These are phyloP conservation scores for Bettongia penicillata DNA, from an alignment of 2,113 vertebrate genomes.

Conservation along the genomic window DNA sequence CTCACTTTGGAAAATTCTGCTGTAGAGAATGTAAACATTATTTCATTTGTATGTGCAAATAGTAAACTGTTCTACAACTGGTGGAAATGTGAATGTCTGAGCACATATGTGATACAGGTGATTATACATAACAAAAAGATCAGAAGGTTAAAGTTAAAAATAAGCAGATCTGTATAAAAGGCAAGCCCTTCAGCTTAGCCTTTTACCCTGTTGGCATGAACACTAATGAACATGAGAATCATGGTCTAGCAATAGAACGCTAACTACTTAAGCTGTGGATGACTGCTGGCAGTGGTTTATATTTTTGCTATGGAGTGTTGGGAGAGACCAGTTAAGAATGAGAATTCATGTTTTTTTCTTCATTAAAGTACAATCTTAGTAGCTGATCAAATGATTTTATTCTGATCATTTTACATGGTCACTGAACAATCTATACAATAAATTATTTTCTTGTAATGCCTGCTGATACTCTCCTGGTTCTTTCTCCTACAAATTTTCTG, in stretches of 20 bases:
- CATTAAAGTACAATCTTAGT: background rate
- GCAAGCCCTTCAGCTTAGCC: background rate
- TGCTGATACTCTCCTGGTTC: background rate
- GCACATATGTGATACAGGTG: background rate
- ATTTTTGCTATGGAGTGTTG: background rate
- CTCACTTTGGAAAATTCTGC: too few species aligned
- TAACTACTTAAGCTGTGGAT: background rate
- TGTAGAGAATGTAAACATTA: background rate
- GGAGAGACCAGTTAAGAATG: background rate
- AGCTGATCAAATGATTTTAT: constrained; percentile 36
- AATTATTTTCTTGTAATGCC: background rate
- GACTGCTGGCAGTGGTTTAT: background rate
- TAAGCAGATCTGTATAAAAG: background rate
- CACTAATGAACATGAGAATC: background rate
- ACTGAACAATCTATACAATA: background rate
- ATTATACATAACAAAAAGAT: background rate
- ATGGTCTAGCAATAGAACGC: background rate
- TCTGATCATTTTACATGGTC: background rate
- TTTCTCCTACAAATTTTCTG: constrained; percentile 10
- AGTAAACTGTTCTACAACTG: background rate
- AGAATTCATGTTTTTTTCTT: background rate
- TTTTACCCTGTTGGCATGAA: background rate
- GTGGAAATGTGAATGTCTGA: background rate
- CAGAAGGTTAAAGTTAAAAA: background rate
- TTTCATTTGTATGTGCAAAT: background rate